These are phyloP conservation scores for Pyrrhia umbra DNA, from an alignment of 2,888 invertebrate genomes.

Conservation along the genomic window DNA sequence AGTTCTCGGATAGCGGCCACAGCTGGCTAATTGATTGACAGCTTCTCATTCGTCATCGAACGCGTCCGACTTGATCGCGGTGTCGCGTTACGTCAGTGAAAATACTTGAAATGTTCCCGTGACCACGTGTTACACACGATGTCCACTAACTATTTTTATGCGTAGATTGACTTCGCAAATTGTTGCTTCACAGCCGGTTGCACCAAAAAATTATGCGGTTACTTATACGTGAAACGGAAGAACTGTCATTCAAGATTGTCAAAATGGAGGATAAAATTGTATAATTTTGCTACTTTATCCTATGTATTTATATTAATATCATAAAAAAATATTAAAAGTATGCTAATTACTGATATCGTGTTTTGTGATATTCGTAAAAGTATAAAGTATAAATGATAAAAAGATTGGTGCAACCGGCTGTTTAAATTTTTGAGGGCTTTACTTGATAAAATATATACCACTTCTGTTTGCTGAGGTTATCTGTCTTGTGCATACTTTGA, in stretches of 20 bases:
- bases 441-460: neutral
- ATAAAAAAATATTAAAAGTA: too few relatives aligned
- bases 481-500: neutral
- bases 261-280: too few relatives aligned
- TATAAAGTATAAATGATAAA: too few relatives aligned
- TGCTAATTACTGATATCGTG: too few relatives aligned
- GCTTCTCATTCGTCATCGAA: constrained; percentile 15
- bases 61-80: neutral
- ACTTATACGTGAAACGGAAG: too few relatives aligned
- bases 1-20: neutral
- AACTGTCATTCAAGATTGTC: too few relatives aligned
- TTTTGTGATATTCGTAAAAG: too few relatives aligned
- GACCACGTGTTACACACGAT: constrained; percentile 19
- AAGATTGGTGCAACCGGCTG: too few relatives aligned
- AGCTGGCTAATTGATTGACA: neutral
- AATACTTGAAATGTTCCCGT: constrained; percentile 6
- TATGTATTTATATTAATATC: too few relatives aligned
- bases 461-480: neutral
- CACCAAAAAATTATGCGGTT: too few relatives aligned
- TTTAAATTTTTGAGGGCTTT: neutral
- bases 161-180: neutral
- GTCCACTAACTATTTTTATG: constrained; percentile 7
- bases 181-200: too few relatives aligned
- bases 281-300: too few relatives aligned
- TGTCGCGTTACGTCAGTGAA: constrained; percentile 8